phyloP scores from a whole-genome alignment of 2,888 invertebrate species.

The Drosophila greeni region DNA sequence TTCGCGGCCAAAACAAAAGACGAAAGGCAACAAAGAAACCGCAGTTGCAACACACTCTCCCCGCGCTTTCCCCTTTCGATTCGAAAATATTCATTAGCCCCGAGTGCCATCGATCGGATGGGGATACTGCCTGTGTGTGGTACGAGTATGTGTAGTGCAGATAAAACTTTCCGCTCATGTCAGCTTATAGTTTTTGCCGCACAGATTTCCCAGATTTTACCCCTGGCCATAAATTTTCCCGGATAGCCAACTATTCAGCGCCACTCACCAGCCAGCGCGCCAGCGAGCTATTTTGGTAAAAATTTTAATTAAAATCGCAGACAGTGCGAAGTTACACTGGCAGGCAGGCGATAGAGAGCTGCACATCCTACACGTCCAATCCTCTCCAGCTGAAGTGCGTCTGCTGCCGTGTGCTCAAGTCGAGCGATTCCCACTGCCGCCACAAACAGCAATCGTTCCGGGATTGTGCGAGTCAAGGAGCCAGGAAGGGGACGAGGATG shows the following conservation, averaged over 20 bases:
- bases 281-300: constrained; percentile 63
- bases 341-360: constrained; percentile 34
- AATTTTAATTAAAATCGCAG: constrained; percentile 71
- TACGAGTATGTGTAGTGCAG: constrained; percentile 16
- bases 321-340: constrained; percentile 59
- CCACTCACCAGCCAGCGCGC: constrained; percentile 39
- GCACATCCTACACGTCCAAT: constrained; percentile 38
- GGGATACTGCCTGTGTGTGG: constrained; percentile 2
- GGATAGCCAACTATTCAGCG: constrained; percentile 58
- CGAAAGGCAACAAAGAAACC: constrained; percentile 56
- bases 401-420: constrained; percentile 68
- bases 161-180: constrained; percentile 56
- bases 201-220: constrained; percentile 56
- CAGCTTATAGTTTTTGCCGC: constrained; percentile 61
- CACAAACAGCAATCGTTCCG: constrained; percentile 52
- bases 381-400: constrained; percentile 52
- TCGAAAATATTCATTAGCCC: constrained; percentile 67
- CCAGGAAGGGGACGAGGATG: constrained; percentile 1
- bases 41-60: constrained; percentile 50
- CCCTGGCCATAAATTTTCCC: constrained; percentile 63
- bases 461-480: constrained; percentile 18
- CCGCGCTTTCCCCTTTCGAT: constrained; percentile 6
- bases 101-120: constrained; percentile 35
- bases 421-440: constrained; percentile 40
- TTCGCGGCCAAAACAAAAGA: constrained; percentile 22